Percentiles rank a stretch among this genome's conserved stretches.
These are phyloP conservation scores for Apamea crenata DNA, from an alignment of 2,888 invertebrate species.

Conservation along the genomic window DNA sequence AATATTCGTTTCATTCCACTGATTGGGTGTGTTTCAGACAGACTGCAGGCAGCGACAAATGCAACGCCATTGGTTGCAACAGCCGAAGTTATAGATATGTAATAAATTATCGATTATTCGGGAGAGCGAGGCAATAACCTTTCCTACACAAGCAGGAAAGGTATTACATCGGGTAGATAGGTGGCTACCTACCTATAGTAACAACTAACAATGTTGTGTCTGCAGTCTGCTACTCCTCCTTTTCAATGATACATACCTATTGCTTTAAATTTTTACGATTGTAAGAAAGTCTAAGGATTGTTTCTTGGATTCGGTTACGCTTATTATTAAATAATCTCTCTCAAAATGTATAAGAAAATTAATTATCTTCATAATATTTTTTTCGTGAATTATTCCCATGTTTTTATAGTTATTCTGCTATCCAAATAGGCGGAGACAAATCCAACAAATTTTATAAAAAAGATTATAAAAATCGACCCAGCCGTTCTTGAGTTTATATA, in stretches of 20 bases:
- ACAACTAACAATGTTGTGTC: not conserved
- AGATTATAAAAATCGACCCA: too few relatives aligned
- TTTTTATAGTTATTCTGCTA: too few relatives aligned
- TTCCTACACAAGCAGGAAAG: slow-evolving; percentile 10
- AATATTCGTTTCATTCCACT: slow-evolving; percentile 43
- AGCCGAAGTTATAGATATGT: slow-evolving; percentile 28
- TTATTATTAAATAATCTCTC: not conserved
- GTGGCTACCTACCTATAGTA: not conserved
- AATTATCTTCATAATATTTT: too few relatives aligned
- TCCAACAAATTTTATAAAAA: too few relatives aligned
- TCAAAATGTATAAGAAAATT: not conserved
- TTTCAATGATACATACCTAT: not conserved
- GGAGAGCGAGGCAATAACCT: slow-evolving; percentile 26
- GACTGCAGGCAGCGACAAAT: slow-evolving; percentile 30
- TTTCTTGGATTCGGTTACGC: not conserved
- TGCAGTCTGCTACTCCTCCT: not conserved
- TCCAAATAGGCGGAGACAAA: too few relatives aligned
- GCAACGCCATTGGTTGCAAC: slow-evolving; percentile 54
- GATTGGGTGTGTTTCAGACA: slow-evolving; percentile 28
- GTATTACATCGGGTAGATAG: not conserved
- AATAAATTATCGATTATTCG: slow-evolving; percentile 49
- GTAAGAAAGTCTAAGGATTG: not conserved
- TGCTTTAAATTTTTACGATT: not conserved
- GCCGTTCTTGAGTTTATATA: too few relatives aligned
- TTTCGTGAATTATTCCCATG: too few relatives aligned